These are phyloP conservation scores for Choreutis nemorana DNA, from an alignment of 2,888 invertebrate genomes.

Conservation along the genomic window DNA sequence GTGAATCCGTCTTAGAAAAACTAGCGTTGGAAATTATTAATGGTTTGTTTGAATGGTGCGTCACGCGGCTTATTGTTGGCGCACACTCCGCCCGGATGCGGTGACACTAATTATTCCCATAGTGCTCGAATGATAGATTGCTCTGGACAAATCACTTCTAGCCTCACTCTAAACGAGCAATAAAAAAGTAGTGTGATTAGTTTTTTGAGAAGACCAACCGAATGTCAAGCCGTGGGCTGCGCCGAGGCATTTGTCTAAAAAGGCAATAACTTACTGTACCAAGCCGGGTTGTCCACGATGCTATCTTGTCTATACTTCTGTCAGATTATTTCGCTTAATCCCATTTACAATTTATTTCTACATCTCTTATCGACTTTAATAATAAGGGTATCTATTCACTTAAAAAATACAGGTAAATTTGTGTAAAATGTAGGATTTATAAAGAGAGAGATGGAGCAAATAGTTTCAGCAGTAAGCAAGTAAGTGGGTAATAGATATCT, in stretches of 20 bases:
- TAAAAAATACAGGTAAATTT: too few relatives aligned
- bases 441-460: too few relatives aligned
- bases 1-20: constrained; percentile 58
- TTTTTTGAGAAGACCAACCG: constrained; percentile 41
- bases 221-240: constrained; percentile 41
- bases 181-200: constrained; percentile 55
- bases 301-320: constrained; percentile 33
- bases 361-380: constrained; percentile 3
- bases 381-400: too few relatives aligned
- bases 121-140: constrained; percentile 63
- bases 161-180: constrained; percentile 40
- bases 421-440: too few relatives aligned
- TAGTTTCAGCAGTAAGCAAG: too few relatives aligned
- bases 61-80: constrained; percentile 57
- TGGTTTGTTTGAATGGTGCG: constrained; percentile 64
- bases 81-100: constrained; percentile 54
- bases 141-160: constrained; percentile 62
- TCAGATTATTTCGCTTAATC: constrained; percentile 40
- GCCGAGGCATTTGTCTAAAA: constrained; percentile 36
- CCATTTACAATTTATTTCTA: constrained; percentile 28
- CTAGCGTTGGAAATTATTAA: constrained; percentile 62
- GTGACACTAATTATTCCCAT: constrained; percentile 66
- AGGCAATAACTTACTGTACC: constrained; percentile 42
- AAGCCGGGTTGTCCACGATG: constrained; percentile 28
- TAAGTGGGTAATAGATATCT: constrained; percentile 11